Evolutionary conservation across 2,797 vertebrate species (phyloP), one percentile per base, ranked within the genome.

Genomic region (Brachyrhaphis roseni): DNA sequence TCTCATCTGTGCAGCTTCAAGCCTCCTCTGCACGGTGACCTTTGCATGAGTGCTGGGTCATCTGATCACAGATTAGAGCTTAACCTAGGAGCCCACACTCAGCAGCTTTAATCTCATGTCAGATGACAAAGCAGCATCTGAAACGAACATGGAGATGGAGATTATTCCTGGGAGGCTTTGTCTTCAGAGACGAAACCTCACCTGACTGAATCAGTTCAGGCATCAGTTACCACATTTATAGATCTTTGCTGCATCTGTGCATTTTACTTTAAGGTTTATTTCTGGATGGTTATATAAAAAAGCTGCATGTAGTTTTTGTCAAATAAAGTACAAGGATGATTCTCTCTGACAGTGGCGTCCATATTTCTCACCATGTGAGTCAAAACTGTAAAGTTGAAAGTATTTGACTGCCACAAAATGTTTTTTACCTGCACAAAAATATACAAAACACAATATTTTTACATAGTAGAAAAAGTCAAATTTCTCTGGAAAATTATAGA

Each of bases 1-100:
- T 36, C 2, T 20, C 18, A 41, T 68, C 39, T 39, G 16, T 43
- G 36, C 64, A 68, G 26, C 46, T 68, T 75, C 11, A 46, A n/a
- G 49, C 66, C 26, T 26, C 45, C 43, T 72, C 15, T 80, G 39
- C 72, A 31, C 81, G 62, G 74, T 72, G 80, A 80, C 74, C 68
- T 82, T 83, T 41, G 68, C 77, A 49, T 75, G n/a, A 62, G 55
- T 34, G 10, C 72, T 73, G 31, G 64, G 78, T 89, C 86, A 78
- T 72, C 68, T 89, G 85, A 80, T 81, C 75, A 57, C 79, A 85
- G 85, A 86, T 84, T 84, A 86, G 59, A 82, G 59, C 36, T 88
- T 16, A 34, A 51, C 62, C 72, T 55, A 31, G 62, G 39, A 45
- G 49, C 49, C 28, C 74, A 74, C 64, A 74, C 45, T 84, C 23